phyloP scores from a whole-genome alignment of 2,113 vertebrate species.

The Zapus hudsonius region DNA sequence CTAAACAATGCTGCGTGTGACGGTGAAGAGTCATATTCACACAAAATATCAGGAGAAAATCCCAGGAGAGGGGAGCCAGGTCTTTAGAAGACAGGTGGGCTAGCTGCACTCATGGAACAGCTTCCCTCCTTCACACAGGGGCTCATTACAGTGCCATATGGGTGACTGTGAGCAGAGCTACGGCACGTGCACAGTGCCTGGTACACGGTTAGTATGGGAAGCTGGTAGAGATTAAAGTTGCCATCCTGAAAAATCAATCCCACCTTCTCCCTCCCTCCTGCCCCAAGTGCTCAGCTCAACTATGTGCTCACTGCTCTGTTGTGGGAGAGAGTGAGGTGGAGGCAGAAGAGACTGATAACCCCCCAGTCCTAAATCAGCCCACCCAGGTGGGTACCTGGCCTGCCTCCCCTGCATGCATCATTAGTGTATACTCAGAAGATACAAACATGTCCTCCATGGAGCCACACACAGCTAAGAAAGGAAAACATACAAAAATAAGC shows the following conservation, averaged over 20 bases:
- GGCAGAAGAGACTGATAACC: too few species aligned
- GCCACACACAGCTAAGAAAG: neutral
- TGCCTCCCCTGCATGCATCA: rapidly evolving
- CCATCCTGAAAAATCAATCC: neutral
- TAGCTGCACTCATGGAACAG: neutral
- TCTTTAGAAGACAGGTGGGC: neutral
- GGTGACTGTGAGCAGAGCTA: neutral
- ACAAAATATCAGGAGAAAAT: neutral
- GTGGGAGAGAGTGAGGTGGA: neutral
- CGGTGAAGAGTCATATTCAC: neutral
- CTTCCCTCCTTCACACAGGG: neutral
- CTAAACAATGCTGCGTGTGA: neutral
- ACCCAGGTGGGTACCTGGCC: neutral
- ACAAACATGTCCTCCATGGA: neutral
- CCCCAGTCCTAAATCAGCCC: neutral
- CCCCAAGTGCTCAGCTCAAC: neutral
- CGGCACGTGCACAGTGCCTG: neutral
- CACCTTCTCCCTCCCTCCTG: rapidly evolving
- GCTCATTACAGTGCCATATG: neutral
- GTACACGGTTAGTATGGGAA: rapidly evolving
- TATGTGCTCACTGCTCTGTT: too few species aligned
- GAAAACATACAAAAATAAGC: neutral
- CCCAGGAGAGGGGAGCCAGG: neutral
- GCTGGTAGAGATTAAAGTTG: neutral
- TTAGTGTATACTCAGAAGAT: neutral